Conservation (phyloP, 2,797 vertebrate genomes). For the Sebastes wilsoni region DNA sequence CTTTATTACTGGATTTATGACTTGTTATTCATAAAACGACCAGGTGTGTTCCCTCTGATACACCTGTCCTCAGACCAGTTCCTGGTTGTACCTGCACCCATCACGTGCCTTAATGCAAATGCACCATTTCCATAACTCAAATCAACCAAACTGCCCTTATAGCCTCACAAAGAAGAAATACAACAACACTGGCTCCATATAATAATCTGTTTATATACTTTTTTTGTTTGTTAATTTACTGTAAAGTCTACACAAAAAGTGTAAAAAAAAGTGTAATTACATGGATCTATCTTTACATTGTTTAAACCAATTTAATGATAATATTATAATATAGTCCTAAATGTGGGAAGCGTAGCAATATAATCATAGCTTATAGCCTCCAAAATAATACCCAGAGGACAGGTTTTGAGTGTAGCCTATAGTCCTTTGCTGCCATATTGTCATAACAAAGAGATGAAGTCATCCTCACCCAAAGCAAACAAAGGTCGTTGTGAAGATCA, state of each 20-base stretch:
- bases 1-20: not conserved
- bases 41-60: conserved; percentile 1
- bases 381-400: not conserved
- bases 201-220: not conserved
- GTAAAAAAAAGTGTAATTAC: not conserved
- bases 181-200: not conserved
- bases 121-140: conserved; percentile 81
- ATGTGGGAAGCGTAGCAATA: not conserved
- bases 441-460: conserved; percentile 69
- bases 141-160: conserved; percentile 74
- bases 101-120: conserved; percentile 80
- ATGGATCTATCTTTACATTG: not conserved
- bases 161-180: not conserved
- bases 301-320: not conserved
- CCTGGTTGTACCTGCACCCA: conserved; percentile 31
- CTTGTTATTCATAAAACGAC: not conserved
- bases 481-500: conserved; percentile 71
- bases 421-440: conserved; percentile 35
- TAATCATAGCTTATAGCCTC: not conserved
- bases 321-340: not conserved
- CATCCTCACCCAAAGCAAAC: conserved; percentile 60
- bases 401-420: not conserved
- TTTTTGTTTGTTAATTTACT: not conserved
- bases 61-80: conserved; percentile 55
- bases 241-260: not conserved